Conservation (phyloP, 37 sponge, comb jelly and placozoan species). For the Haliclona indistincta region DNA sequence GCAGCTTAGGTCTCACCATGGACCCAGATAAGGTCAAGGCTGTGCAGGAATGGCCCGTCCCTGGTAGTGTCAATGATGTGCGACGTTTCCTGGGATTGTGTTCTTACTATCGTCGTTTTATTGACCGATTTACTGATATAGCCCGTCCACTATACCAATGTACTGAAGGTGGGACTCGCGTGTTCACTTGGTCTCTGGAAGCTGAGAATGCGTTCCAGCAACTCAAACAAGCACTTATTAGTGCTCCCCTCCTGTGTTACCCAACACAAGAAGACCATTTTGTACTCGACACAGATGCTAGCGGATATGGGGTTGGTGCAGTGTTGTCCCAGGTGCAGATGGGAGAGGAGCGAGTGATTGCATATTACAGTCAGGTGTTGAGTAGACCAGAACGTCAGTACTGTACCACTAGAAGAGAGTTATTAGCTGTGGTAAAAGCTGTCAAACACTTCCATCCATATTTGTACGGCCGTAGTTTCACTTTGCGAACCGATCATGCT, state of each 20-base stretch:
- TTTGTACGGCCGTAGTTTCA: slow-evolving; percentile 32
- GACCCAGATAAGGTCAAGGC: slow-evolving; percentile 59
- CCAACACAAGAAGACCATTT: slow-evolving; percentile 37
- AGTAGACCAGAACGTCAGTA: slow-evolving; percentile 30
- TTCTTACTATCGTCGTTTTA: slow-evolving; percentile 63
- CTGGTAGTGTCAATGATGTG: slow-evolving; percentile 41
- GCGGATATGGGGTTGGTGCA: slow-evolving; percentile 42
- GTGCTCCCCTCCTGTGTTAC: slow-evolving; percentile 30
- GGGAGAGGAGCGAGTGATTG: slow-evolving; percentile 39
- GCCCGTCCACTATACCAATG: slow-evolving; percentile 41
- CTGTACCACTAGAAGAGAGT: slow-evolving; percentile 48
- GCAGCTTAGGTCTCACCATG: slow-evolving; percentile 12
- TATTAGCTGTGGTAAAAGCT: slow-evolving; percentile 30
- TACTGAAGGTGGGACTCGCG: slow-evolving; percentile 28
- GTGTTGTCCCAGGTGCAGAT: slow-evolving; percentile 42
- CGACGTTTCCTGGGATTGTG: slow-evolving; percentile 66
- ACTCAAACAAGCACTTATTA: slow-evolving; percentile 3
- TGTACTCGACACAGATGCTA: slow-evolving; percentile 51
- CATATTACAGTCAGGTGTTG: slow-evolving; percentile 41
- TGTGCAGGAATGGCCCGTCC: slow-evolving; percentile 25
- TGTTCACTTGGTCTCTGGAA: slow-evolving; percentile 39
- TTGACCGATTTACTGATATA: slow-evolving; percentile 32
- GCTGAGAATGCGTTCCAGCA: slow-evolving; percentile 35
- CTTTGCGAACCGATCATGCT: slow-evolving; percentile 50
- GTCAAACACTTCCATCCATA: slow-evolving; percentile 36